Conservation (phyloP, 2,888 invertebrate species). For the Acleris holmiana region DNA sequence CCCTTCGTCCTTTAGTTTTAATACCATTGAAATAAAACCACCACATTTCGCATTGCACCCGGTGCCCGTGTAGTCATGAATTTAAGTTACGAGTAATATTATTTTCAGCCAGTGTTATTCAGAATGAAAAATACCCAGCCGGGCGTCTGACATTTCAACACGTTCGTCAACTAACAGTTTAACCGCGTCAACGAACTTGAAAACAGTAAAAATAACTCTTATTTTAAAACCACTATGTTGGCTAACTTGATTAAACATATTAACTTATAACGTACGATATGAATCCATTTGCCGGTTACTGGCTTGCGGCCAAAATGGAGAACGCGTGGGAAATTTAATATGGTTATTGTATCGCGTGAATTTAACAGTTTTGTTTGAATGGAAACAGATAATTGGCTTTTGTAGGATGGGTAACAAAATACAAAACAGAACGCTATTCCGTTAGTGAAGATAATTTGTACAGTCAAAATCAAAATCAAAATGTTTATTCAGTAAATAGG, state of each 20-base stretch:
- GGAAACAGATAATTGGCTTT: no score
- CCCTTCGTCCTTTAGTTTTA: no score
- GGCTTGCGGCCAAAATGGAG: conserved; percentile 16
- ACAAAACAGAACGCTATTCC: no score
- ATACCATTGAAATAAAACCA: no score
- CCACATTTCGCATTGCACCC: no score
- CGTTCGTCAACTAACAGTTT: not conserved
- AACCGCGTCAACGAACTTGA: conserved; percentile 1
- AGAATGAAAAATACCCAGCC: conserved; percentile 15
- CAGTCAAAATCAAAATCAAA: no score
- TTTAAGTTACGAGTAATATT: conserved; percentile 8
- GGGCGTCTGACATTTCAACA: conserved; percentile 15
- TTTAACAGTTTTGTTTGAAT: no score
- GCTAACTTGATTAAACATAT: conserved; percentile 13
- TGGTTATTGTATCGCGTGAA: no score
- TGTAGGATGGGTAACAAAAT: no score
- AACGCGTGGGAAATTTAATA: not conserved
- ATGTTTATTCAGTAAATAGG: no score
- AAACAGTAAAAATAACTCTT: not conserved
- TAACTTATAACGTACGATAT: conserved; percentile 8
- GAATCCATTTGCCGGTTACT: not conserved
- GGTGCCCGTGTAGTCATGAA: not conserved
- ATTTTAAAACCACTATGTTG: conserved; percentile 6
- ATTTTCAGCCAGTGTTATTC: not conserved
- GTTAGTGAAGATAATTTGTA: no score